phyloP scores from a whole-genome alignment of 2,113 vertebrate species.

The Dunckerocampus dactyliophorus region DNA sequence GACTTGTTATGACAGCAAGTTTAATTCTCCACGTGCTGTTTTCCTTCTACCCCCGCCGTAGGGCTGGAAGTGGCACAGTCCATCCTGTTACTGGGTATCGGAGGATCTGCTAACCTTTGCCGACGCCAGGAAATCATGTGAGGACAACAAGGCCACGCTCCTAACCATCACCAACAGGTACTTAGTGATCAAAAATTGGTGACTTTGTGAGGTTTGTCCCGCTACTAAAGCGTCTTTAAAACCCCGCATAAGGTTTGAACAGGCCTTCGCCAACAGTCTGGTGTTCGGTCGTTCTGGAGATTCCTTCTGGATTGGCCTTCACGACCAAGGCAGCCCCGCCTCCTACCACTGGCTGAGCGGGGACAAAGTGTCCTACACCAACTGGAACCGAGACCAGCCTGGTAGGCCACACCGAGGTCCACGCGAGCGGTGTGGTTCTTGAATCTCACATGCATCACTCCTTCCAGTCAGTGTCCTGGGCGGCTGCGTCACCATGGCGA shows the following conservation, averaged over 20 bases:
- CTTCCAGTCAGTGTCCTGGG: slow-evolving; percentile 74
- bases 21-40: no score
- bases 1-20: no score
- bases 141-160: slow-evolving; percentile 73
- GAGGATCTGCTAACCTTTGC: slow-evolving; percentile 81
- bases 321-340: slow-evolving; percentile 76
- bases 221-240: not conserved
- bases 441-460: slow-evolving; percentile 1
- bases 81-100: slow-evolving; percentile 90
- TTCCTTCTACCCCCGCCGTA: slow-evolving; percentile 36
- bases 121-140: slow-evolving; percentile 80
- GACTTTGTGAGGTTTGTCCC: no score
- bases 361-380: slow-evolving; percentile 84
- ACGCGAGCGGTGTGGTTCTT: slow-evolving; percentile 1
- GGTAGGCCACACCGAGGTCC: slow-evolving; percentile 60
- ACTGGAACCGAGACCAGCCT: slow-evolving; percentile 95
- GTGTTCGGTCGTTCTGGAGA: slow-evolving; percentile 82
- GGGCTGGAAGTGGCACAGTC: slow-evolving; percentile 97
- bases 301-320: slow-evolving; percentile 87
- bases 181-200: not conserved
- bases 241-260: slow-evolving; percentile 80
- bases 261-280: slow-evolving; percentile 90
- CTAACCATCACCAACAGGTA: slow-evolving; percentile 88
- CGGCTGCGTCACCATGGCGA: slow-evolving; percentile 88
- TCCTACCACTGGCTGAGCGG: slow-evolving; percentile 85